Percentiles rank a stretch among this genome's conserved stretches.
These are phyloP conservation scores for Trachelipus rathkii DNA, from an alignment of 1,140 invertebrate species.

Conservation along the genomic window DNA sequence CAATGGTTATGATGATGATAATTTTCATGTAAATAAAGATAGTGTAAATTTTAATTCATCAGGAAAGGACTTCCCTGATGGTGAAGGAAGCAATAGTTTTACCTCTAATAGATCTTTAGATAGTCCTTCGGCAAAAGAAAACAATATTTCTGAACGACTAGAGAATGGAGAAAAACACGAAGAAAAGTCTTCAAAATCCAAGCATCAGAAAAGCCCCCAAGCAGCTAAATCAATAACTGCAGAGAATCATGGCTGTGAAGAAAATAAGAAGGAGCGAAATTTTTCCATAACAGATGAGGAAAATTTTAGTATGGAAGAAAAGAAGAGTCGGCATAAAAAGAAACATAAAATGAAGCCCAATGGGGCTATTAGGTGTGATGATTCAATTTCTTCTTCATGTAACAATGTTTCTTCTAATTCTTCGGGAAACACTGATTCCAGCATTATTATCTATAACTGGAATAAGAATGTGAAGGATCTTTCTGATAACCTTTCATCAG, in stretches of 20 bases:
- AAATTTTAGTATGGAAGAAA: conserved; percentile 6
- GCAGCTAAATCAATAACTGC: background rate
- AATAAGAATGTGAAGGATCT: background rate
- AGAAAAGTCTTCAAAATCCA: background rate
- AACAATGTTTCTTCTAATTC: too few relatives aligned
- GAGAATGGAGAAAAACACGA: background rate
- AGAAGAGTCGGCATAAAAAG: conserved; percentile 1
- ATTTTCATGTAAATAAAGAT: too few relatives aligned
- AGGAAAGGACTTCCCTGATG: background rate
- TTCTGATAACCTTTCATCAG: background rate
- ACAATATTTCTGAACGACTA: background rate
- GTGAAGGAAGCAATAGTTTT: background rate
- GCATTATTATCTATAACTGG: background rate
- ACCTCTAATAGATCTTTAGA: background rate
- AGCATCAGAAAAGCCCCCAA: background rate
- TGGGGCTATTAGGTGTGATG: too few relatives aligned
- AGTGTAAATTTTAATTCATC: background rate
- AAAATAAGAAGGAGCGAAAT: conserved; percentile 1
- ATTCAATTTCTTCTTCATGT: background rate
- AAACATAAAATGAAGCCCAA: conserved; percentile 2
- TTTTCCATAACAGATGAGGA: background rate
- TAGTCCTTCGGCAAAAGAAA: background rate
- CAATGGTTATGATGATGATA: background rate
- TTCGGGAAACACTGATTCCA: background rate
- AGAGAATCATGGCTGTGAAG: background rate